A percentile compares a stretch with the other conserved stretches of the same genome.
Evolutionary conservation across 2,797 vertebrate genomes (phyloP).

Genomic region (Melopsittacus undulatus): DNA sequence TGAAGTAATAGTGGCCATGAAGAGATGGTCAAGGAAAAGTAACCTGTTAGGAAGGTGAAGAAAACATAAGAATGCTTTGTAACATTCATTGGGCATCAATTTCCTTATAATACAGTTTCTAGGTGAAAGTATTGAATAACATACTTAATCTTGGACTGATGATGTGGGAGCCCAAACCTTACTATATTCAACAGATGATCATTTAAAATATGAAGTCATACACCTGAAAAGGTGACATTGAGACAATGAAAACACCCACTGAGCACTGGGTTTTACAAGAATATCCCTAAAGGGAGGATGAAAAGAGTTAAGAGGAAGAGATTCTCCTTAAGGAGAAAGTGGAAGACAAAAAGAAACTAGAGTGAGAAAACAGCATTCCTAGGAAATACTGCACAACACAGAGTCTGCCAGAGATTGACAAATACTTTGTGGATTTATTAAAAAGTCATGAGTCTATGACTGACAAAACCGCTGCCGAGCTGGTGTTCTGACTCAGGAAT

Average conservation of each 20-base stretch:
- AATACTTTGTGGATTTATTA: background rate
- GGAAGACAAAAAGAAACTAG: background rate
- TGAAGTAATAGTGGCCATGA: background rate
- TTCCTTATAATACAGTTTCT: background rate
- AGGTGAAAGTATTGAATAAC: background rate
- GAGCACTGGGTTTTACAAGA: background rate
- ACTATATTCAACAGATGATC: background rate
- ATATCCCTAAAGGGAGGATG: background rate
- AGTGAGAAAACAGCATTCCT: background rate
- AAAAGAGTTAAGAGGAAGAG: background rate
- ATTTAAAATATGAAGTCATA: background rate
- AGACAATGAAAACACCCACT: background rate
- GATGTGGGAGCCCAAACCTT: background rate
- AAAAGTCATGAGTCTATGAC: background rate
- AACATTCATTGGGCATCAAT: background rate
- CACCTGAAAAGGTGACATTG: background rate
- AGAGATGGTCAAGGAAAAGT: background rate
- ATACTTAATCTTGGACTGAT: background rate
- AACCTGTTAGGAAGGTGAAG: background rate
- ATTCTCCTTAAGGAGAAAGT: background rate
- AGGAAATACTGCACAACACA: background rate
- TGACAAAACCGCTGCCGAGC: background rate
- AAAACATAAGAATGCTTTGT: background rate
- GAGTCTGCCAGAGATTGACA: background rate
- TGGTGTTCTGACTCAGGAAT: background rate